phyloP scores from a whole-genome alignment of 2,797 vertebrate species.

The Sebastes jordani region DNA sequence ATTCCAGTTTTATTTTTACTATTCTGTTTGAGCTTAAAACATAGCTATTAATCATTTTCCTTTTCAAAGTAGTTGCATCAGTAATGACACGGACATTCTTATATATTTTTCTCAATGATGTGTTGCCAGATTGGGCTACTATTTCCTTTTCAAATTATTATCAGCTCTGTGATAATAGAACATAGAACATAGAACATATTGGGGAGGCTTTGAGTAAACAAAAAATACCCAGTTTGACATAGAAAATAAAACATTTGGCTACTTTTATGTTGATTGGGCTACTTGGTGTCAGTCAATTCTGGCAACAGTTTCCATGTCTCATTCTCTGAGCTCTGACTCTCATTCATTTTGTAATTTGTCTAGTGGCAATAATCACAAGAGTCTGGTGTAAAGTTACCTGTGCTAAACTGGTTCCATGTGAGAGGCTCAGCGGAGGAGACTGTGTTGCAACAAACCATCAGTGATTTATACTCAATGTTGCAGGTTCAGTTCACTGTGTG shows the following conservation, averaged over 20 bases:
- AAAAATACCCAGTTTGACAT: not conserved
- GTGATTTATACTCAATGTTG: not conserved
- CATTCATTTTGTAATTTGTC: not conserved
- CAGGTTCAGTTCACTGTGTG: not conserved
- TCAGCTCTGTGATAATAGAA: not conserved
- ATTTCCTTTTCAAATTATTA: not conserved
- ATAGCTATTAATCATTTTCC: not conserved
- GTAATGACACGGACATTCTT: not conserved
- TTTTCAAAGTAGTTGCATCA: not conserved
- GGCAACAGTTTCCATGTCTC: not conserved
- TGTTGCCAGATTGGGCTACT: not conserved
- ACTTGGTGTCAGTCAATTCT: not conserved
- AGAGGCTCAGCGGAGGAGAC: slow-evolving; percentile 25
- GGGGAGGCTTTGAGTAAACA: not conserved
- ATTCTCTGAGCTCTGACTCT: not conserved
- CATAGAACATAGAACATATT: not conserved
- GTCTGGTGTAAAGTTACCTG: not conserved
- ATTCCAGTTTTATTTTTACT: not conserved
- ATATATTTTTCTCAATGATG: not conserved
- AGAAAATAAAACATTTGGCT: not conserved
- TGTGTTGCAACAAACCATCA: not conserved
- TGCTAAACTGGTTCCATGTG: slow-evolving; percentile 8
- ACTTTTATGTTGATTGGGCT: not conserved
- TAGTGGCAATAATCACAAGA: not conserved
- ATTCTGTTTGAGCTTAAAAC: not conserved